Evolutionary conservation across 2,113 vertebrate genomes (phyloP), one percentile per base, ranked within the genome.

Genomic region (Corvus cornix): DNA sequence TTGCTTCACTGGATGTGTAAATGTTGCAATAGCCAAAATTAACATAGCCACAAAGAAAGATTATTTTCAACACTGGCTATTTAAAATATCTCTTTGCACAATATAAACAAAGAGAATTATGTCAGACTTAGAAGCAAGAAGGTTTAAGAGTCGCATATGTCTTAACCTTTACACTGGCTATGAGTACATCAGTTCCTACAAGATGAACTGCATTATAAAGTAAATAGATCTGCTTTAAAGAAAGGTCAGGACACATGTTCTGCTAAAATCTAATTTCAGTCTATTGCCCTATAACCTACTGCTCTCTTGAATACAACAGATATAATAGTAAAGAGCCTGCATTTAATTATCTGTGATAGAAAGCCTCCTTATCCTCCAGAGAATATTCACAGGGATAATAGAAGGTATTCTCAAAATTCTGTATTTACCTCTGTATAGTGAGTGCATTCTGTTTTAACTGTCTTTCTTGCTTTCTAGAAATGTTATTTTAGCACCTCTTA

Each of bases 201-300:
- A 98, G 98, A 97, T 97, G 98, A 98, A 98, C 98, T 98, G 97
- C 98, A 98, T 99, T 99, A 98, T 97, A 98, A 98, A 99, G 98
- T 98, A 99, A 99, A 99, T 98, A 98, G 98, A 98, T 98, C 97
- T 98, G 98, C 98, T 98, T 97, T 95, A 97, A 97, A 97, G 97
- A 99, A 99, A 99, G 99, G 99, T 99, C 99, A 99, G 96, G 98
- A 99, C 99, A 98, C 98, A 97, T 99, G 99, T 99, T 99, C 98
- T 97, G 97, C 97, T 98, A 98, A 98, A 99, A 98, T 98, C 97
- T 98, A 98, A 98, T 99, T 98, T 98, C 98, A 98, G 96, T 97
- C 98, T 98, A 97, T 97, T 98, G 98, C 98, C 98, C 97, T 97
- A 68, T 97, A 98, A 97, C 98, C 98, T 96, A 88, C 96, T 93